Evolutionary conservation across 2,888 invertebrate genomes (phyloP).

Genomic region (Synergus laeviventris): DNA sequence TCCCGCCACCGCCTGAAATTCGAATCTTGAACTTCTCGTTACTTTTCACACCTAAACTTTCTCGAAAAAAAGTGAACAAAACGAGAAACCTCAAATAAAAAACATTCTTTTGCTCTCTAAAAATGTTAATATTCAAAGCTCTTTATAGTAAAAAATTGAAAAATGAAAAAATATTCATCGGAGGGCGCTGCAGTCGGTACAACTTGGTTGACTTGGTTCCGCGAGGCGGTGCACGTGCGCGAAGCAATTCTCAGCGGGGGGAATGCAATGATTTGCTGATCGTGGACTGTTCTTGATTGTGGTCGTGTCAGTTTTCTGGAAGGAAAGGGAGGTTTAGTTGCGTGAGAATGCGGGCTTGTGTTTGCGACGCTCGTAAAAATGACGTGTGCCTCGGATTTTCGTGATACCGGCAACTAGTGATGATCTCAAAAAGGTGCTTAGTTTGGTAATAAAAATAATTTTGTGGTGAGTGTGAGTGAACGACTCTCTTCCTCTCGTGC

Average conservation of each 20-base stretch:
- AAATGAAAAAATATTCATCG: not conserved
- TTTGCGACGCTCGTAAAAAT: constrained; percentile 57
- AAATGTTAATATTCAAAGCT: not conserved
- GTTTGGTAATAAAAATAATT: constrained; percentile 29
- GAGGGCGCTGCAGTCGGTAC: constrained; percentile 27
- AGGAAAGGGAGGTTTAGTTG: constrained; percentile 63
- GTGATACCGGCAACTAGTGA: constrained; percentile 62
- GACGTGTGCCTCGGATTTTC: constrained; percentile 64
- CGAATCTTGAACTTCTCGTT: not conserved
- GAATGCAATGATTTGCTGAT: constrained; percentile 58
- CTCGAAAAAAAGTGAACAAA: not conserved
- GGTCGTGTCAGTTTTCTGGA: constrained; percentile 62
- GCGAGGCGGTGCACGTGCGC: constrained; percentile 58
- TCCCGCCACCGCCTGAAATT: not conserved
- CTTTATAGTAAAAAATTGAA: not conserved
- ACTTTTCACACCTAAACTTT: not conserved
- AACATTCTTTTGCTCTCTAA: not conserved
- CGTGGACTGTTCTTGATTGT: constrained; percentile 47
- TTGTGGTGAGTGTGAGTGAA: constrained; percentile 29
- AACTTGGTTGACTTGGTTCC: constrained; percentile 50
- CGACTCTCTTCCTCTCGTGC: constrained; percentile 16
- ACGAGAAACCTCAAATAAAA: not conserved
- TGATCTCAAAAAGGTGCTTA: constrained; percentile 45
- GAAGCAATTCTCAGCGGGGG: constrained; percentile 14
- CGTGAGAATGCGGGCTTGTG: constrained; percentile 51